A percentile compares a stretch with the other conserved stretches of the same genome.
These are phyloP conservation scores for Oikopleura dioica DNA, from an alignment of 23 tunicate genomes.

Conservation along the genomic window DNA sequence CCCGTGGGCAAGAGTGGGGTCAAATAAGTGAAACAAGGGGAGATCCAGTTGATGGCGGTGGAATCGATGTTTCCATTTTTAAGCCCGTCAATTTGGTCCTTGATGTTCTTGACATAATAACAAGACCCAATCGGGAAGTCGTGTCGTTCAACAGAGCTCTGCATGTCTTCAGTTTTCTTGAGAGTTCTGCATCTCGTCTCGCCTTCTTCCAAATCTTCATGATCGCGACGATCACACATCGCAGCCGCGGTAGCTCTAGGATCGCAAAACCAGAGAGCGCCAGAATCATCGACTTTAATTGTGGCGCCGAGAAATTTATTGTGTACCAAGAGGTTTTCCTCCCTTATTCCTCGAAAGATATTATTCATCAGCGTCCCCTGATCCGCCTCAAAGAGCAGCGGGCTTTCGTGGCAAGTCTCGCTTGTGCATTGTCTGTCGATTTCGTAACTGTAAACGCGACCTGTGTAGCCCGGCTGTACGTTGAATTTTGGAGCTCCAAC, in stretches of 20 bases:
- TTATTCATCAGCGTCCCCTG: no score
- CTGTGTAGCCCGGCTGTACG: no score
- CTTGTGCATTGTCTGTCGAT: no score
- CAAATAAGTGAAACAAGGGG: neutral
- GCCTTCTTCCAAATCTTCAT: neutral
- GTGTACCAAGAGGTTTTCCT: no score
- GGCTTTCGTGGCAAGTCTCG: no score
- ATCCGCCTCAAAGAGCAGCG: no score
- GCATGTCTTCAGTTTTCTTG: neutral
- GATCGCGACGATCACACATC: neutral
- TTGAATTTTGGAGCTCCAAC: no score
- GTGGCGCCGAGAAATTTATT: no score
- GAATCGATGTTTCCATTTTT: neutral
- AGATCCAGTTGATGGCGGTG: neutral
- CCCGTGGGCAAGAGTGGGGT: no score
- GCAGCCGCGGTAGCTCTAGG: neutral
- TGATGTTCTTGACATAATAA: neutral
- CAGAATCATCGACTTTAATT: no score
- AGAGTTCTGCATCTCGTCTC: neutral
- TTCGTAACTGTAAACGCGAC: no score
- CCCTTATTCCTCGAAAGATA: no score
- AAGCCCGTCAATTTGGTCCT: neutral
- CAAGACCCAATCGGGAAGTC: neutral
- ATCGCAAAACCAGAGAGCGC: slow-evolving; percentile 4
- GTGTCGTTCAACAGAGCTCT: neutral